These are phyloP conservation scores for Hypomecis punctinalis DNA, from an alignment of 2,888 invertebrate genomes.

Conservation along the genomic window DNA sequence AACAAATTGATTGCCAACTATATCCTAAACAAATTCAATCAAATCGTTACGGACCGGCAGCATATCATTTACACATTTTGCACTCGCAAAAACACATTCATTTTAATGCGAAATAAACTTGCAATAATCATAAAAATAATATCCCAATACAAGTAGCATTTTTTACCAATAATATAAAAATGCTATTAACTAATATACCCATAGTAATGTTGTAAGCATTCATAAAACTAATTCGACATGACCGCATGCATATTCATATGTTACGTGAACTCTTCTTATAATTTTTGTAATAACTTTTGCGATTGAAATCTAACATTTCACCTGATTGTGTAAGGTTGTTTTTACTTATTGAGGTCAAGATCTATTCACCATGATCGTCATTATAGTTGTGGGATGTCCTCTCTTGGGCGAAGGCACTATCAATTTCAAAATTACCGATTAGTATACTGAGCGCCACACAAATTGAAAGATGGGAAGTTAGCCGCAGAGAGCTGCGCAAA, in stretches of 20 bases:
- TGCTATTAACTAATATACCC: not conserved
- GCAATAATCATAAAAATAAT: not conserved
- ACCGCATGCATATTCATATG: constrained; percentile 32
- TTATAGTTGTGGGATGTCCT: too few species aligned
- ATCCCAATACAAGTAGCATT: not conserved
- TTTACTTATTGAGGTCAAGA: constrained; percentile 7
- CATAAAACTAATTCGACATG: constrained; percentile 27
- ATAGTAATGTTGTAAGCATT: constrained; percentile 18
- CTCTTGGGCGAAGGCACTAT: too few species aligned
- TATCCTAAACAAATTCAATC: too few species aligned
- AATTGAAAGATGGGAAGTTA: too few species aligned
- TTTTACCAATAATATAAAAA: constrained; percentile 7
- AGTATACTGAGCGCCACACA: too few species aligned
- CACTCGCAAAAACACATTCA: too few species aligned
- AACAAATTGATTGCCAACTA: too few species aligned
- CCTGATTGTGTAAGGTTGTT: constrained; percentile 9
- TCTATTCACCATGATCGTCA: not conserved
- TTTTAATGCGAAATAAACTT: too few species aligned
- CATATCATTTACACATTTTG: too few species aligned
- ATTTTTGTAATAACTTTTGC: constrained; percentile 24
- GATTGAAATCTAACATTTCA: constrained; percentile 12
- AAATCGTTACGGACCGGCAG: too few species aligned
- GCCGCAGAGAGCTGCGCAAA: too few species aligned
- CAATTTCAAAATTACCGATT: too few species aligned
- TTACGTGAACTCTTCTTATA: constrained; percentile 29